These are phyloP conservation scores for Sphaeramia orbicularis DNA, from an alignment of 2,797 vertebrate species.

Conservation along the genomic window DNA sequence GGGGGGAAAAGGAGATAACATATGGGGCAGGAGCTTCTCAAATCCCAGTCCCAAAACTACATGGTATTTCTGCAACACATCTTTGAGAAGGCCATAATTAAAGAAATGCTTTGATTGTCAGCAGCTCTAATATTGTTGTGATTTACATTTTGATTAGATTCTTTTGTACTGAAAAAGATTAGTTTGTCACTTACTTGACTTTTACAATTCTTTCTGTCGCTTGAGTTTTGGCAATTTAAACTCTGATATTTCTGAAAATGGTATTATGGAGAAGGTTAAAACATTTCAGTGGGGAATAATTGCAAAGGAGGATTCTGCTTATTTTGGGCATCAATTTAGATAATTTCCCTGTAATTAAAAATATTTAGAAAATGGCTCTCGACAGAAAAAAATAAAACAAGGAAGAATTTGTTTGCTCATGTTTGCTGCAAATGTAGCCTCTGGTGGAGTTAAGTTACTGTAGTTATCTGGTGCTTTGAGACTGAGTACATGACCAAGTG, in stretches of 20 bases:
- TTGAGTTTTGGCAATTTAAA: slow-evolving; percentile 14
- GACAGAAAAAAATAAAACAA: slow-evolving; percentile 30
- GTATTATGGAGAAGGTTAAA: slow-evolving; percentile 9
- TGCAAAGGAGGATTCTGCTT: neutral
- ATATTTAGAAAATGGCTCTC: slow-evolving; percentile 50
- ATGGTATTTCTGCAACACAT: slow-evolving; percentile 8
- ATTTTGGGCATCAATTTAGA: slow-evolving; percentile 56
- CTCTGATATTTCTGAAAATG: neutral
- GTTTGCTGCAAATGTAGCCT: slow-evolving; percentile 21
- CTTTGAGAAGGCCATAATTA: slow-evolving; percentile 10
- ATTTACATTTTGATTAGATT: neutral
- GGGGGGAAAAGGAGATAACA: slow-evolving; percentile 37
- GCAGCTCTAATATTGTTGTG: neutral
- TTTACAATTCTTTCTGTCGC: neutral
- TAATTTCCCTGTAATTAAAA: slow-evolving; percentile 43
- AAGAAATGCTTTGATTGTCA: slow-evolving; percentile 4
- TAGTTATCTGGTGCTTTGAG: neutral
- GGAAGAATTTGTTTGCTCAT: neutral
- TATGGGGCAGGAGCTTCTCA: slow-evolving; percentile 47
- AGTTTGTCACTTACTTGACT: neutral
- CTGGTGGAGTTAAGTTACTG: slow-evolving; percentile 1
- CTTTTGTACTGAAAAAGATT: neutral
- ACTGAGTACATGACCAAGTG: slow-evolving; percentile 1
- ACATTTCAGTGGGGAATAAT: slow-evolving; percentile 24
- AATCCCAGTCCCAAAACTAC: slow-evolving; percentile 48